Evolutionary conservation across 2,888 invertebrate species (phyloP).

Genomic region (Blera fallax): DNA sequence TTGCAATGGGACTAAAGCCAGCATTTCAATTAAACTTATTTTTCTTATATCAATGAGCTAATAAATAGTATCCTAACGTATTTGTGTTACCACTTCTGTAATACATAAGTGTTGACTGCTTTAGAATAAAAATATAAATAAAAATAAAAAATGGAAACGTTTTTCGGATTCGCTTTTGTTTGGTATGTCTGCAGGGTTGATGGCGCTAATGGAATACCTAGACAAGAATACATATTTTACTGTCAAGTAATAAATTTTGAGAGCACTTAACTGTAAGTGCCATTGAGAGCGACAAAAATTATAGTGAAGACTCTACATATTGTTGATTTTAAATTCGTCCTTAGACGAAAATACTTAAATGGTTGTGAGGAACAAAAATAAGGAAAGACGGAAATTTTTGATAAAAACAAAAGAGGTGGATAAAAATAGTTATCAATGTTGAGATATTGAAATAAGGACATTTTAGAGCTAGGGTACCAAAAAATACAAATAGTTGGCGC

Average conservation of each 20-base stretch:
- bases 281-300: constrained; percentile 12
- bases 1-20: constrained; percentile 6
- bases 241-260: constrained; percentile 35
- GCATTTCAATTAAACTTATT: constrained; percentile 30
- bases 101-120: constrained; percentile 14
- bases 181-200: background rate
- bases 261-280: constrained; percentile 26
- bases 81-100: constrained; percentile 32
- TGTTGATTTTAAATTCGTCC: background rate
- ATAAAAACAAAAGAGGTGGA: background rate
- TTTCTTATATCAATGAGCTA: constrained; percentile 16
- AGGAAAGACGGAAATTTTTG: background rate
- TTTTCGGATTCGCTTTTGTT: constrained; percentile 2
- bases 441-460: too few relatives aligned
- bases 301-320: background rate
- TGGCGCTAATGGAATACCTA: constrained; percentile 44
- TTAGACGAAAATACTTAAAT: background rate
- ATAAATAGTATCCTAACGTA: constrained; percentile 24
- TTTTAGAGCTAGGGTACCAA: too few relatives aligned
- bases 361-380: background rate
- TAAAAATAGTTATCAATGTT: too few relatives aligned
- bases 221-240: constrained; percentile 23
- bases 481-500: too few relatives aligned
- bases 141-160: background rate
- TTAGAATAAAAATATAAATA: too few relatives aligned